Evolutionary conservation across 2,888 invertebrate species (phyloP).

Genomic region (Macaria notata): DNA sequence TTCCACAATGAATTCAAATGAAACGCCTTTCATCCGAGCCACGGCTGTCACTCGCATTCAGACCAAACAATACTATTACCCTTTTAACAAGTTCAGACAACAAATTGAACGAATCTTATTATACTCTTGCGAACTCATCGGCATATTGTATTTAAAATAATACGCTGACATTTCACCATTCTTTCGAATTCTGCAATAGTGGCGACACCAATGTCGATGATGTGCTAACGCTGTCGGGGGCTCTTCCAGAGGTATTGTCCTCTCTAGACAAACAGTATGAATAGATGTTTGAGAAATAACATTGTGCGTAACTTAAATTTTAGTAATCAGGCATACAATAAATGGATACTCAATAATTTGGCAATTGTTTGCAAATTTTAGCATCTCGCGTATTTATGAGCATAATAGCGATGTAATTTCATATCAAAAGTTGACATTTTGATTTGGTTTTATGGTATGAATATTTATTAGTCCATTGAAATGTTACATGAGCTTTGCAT

Average conservation of each 20-base stretch:
- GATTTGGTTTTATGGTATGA: too few species aligned
- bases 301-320: too few species aligned
- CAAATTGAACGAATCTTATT: slow-evolving; percentile 23
- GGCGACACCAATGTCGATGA: slow-evolving; percentile 33
- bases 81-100: slow-evolving; percentile 1
- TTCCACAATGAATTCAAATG: slow-evolving; percentile 12
- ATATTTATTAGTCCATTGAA: too few species aligned
- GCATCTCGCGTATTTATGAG: too few species aligned
- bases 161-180: slow-evolving; percentile 37
- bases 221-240: slow-evolving; percentile 29
- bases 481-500: too few species aligned
- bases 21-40: slow-evolving; percentile 8
- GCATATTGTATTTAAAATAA: slow-evolving; percentile 33
- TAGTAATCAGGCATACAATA: too few species aligned
- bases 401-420: too few species aligned
- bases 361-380: too few species aligned
- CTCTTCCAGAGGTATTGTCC: slow-evolving; percentile 21
- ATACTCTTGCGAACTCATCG: slow-evolving; percentile 27
- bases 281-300: too few species aligned
- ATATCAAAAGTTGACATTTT: too few species aligned
- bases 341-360: too few species aligned
- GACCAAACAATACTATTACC: too few species aligned
- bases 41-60: slow-evolving; percentile 16
- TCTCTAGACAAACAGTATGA: slow-evolving; percentile 5
- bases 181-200: slow-evolving; percentile 35